Conservation (phyloP, 2,888 invertebrate genomes). For the Drosophila paramelanica region DNA sequence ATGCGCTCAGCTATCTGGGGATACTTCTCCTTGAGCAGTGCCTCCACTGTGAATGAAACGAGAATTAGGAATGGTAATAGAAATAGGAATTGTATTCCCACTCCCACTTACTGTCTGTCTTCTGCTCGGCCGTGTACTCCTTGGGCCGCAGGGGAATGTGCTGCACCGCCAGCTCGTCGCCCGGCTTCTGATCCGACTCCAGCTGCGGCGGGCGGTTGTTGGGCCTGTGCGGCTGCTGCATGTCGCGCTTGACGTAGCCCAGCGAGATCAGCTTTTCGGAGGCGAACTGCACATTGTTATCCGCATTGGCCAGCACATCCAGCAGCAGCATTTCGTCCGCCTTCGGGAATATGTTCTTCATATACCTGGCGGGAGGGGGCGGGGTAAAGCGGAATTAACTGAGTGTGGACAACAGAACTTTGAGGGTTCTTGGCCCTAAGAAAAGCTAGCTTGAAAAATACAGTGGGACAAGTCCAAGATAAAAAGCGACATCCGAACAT, state of each 20-base stretch:
- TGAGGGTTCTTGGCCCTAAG: neutral
- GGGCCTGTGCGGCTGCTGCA: conserved; percentile 87
- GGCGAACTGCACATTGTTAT: conserved; percentile 95
- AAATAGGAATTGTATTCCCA: neutral
- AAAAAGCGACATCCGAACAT: conserved; percentile 7
- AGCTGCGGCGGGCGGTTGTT: conserved; percentile 84
- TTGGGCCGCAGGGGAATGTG: conserved; percentile 86
- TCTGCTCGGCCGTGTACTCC: conserved; percentile 89
- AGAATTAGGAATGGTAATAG: no score
- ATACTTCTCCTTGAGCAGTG: conserved; percentile 89
- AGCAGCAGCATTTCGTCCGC: conserved; percentile 94
- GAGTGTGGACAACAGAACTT: neutral
- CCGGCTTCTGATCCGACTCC: conserved; percentile 60
- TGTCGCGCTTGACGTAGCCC: conserved; percentile 93
- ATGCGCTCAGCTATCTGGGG: conserved; percentile 92
- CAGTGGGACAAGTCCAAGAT: conserved; percentile 3
- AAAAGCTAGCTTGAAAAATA: conserved; percentile 14
- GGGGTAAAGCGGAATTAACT: neutral
- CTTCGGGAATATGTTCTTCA: conserved; percentile 95
- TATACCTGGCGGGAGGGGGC: conserved; percentile 87
- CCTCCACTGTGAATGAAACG: conserved; percentile 87
- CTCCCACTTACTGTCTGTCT: conserved; percentile 87
- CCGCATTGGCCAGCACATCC: conserved; percentile 93
- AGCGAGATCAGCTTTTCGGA: conserved; percentile 92
- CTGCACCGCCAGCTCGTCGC: conserved; percentile 55